A percentile compares a stretch with the other conserved stretches of the same genome.
phyloP scores from a whole-genome alignment of 2,113 vertebrate species.

The Hypocryptadius cinnamomeus region DNA sequence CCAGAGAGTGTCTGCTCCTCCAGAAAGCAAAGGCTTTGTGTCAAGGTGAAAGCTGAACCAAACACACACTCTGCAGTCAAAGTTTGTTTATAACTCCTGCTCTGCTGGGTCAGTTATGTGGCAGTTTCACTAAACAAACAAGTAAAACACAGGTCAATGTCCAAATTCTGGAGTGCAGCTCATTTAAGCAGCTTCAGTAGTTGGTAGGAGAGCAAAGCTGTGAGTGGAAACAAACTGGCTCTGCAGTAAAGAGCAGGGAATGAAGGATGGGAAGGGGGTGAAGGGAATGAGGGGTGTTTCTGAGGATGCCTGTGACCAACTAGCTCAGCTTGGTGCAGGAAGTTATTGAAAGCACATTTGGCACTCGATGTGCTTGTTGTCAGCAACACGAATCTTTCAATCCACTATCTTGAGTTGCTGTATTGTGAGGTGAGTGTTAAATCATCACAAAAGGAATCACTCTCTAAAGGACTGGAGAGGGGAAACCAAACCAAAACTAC shows the following conservation, averaged over 20 bases:
- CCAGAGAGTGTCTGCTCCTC: background rate
- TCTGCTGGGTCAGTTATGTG: background rate
- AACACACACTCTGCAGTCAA: background rate
- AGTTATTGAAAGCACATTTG: background rate
- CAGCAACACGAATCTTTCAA: conserved; percentile 6
- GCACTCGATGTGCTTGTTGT: background rate
- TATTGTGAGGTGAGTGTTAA: background rate
- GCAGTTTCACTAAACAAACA: conserved; percentile 55
- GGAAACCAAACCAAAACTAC: background rate
- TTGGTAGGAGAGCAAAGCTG: background rate
- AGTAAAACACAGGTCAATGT: conserved; percentile 47
- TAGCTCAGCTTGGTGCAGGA: background rate
- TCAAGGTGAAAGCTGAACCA: conserved; percentile 26
- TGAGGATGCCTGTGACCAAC: background rate
- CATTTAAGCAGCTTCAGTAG: background rate
- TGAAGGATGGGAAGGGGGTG: no score
- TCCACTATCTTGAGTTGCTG: background rate
- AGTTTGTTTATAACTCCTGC: background rate
- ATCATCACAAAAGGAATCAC: background rate
- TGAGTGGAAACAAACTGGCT: background rate
- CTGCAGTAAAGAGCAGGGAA: background rate
- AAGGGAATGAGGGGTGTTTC: background rate
- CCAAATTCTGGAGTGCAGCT: background rate
- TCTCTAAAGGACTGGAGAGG: background rate
- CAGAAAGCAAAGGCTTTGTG: background rate